Conservation (phyloP, 1,140 invertebrate genomes). For the Drosophila yakuba region DNA sequence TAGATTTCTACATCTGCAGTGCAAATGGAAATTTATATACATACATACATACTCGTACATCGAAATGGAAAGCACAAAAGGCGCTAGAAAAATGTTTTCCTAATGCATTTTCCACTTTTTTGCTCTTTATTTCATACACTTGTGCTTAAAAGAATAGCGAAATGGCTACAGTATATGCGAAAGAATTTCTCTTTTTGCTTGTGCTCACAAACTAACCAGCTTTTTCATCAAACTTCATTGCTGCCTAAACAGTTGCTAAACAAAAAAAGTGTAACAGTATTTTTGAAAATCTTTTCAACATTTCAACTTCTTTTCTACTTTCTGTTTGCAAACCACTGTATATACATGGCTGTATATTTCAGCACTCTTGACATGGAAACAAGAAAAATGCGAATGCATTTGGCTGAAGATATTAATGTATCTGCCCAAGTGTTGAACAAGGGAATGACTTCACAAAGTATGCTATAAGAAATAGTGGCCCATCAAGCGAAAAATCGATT, state of each 20-base stretch:
- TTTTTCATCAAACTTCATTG: no score
- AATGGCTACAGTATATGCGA: neutral
- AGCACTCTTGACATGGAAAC: constrained; percentile 38
- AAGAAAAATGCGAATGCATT: constrained; percentile 32
- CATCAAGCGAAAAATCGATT: constrained; percentile 32
- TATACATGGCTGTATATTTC: neutral
- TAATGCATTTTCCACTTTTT: constrained; percentile 64
- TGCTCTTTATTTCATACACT: constrained; percentile 21
- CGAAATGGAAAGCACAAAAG: constrained; percentile 56
- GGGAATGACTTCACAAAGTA: constrained; percentile 24
- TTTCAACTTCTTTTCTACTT: no score
- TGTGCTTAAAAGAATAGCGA: neutral
- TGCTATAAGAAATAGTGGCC: constrained; percentile 21
- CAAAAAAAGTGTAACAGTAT: no score
- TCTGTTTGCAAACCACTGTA: neutral
- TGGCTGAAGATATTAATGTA: constrained; percentile 46
- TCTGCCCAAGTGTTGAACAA: constrained; percentile 35
- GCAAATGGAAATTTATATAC: constrained; percentile 62
- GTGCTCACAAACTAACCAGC: no score
- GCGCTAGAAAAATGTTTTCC: constrained; percentile 49
- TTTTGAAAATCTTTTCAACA: neutral
- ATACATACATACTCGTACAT: constrained; percentile 36
- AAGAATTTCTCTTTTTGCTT: no score
- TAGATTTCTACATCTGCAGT: constrained; percentile 41
- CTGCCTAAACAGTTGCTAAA: no score